Evolutionary conservation across 2,113 vertebrate species (phyloP).

Genomic region (Cyprinus carpio): DNA sequence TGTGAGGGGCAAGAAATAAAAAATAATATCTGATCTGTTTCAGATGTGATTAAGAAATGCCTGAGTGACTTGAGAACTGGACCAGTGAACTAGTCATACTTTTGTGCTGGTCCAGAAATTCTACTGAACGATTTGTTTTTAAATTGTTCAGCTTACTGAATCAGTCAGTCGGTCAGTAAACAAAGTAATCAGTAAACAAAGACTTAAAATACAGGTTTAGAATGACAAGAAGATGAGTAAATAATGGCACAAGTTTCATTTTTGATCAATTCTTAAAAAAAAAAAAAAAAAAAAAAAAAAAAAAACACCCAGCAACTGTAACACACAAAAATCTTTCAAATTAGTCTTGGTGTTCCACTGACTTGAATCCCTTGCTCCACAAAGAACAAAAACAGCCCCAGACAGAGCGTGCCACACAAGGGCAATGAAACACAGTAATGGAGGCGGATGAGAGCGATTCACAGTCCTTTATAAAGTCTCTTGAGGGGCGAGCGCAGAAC

Average conservation of each 20-base stretch:
- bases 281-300: background rate
- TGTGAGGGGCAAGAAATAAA: conserved; percentile 50
- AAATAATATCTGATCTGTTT: background rate
- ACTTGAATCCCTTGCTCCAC: background rate
- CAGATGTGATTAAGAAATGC: background rate
- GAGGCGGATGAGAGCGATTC: conserved; percentile 18
- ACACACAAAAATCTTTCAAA: conserved; percentile 8
- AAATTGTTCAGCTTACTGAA: background rate
- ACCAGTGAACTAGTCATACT: background rate
- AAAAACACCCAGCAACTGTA: background rate
- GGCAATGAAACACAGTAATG: conserved; percentile 1
- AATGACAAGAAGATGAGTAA: background rate
- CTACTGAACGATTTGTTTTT: background rate
- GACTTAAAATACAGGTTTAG: background rate
- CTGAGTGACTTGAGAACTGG: background rate
- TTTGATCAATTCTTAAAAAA: background rate
- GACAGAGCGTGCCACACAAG: background rate
- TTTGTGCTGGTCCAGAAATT: background rate
- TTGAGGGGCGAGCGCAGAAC: conserved; percentile 47
- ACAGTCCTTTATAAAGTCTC: conserved; percentile 16
- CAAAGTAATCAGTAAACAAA: conserved; percentile 10
- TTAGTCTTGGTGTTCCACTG: conserved; percentile 19
- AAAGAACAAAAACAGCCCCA: background rate
- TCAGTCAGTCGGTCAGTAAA: background rate
- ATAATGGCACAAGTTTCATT: background rate